Conservation (phyloP, 2,113 vertebrate genomes). For the Irena cyanogastra region DNA sequence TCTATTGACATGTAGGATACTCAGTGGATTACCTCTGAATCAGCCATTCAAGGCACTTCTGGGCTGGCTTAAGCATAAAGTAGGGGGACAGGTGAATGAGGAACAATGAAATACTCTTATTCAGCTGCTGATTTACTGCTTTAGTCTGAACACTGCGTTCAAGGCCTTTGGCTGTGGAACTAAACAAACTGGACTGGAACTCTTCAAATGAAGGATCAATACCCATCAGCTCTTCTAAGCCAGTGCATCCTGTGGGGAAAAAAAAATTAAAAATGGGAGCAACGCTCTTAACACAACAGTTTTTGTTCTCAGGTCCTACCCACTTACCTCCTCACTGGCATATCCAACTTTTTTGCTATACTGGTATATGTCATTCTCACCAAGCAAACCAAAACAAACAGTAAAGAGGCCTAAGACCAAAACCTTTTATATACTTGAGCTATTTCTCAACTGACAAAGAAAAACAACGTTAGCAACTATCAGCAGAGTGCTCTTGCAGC, state of each 20-base stretch:
- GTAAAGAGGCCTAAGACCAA: not conserved
- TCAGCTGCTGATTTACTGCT: slow-evolving; percentile 86
- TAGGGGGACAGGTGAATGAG: slow-evolving; percentile 89
- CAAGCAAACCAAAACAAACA: not conserved
- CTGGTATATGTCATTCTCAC: not conserved
- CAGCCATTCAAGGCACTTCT: slow-evolving; percentile 97
- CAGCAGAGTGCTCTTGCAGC: not conserved
- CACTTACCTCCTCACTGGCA: not conserved
- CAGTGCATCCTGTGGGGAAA: slow-evolving; percentile 84
- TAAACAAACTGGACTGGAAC: slow-evolving; percentile 89
- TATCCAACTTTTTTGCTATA: not conserved
- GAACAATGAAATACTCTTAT: slow-evolving; percentile 84
- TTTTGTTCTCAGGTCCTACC: not conserved
- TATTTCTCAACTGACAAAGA: not conserved
- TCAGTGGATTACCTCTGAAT: slow-evolving; percentile 83
- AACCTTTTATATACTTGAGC: not conserved
- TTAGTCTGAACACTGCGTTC: slow-evolving; percentile 91
- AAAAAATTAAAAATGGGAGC: not conserved
- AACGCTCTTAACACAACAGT: not conserved
- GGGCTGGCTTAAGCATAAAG: slow-evolving; percentile 92
- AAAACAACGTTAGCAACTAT: not conserved
- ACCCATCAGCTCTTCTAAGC: slow-evolving; percentile 89
- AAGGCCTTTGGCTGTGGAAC: slow-evolving; percentile 78
- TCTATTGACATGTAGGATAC: not conserved
- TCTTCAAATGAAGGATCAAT: slow-evolving; percentile 85